Percentiles rank a stretch among this genome's conserved stretches.
Evolutionary conservation across 2,888 invertebrate genomes (phyloP).

Genomic region (Dioctria linearis): DNA sequence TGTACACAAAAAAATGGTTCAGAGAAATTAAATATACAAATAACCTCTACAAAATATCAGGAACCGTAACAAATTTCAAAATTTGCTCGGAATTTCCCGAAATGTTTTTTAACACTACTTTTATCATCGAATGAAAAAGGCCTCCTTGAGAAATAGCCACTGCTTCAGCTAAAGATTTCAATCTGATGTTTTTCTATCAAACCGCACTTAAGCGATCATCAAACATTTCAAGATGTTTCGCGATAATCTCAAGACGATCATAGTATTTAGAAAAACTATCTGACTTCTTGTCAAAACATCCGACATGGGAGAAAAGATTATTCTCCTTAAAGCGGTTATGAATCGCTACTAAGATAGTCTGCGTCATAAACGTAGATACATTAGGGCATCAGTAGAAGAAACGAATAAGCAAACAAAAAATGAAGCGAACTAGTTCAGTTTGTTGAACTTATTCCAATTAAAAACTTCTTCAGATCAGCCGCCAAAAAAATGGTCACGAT

Average conservation of each 20-base stretch:
- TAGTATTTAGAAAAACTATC: neutral
- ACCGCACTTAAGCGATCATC: conserved; percentile 30
- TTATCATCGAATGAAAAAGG: too few species aligned
- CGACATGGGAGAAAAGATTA: neutral
- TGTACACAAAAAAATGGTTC: too few species aligned
- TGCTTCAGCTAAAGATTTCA: conserved; percentile 10
- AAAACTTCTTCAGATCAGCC: conserved; percentile 24
- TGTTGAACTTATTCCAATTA: conserved; percentile 41
- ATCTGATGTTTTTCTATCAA: conserved; percentile 5
- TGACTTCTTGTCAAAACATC: conserved; percentile 31
- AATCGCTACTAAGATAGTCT: neutral
- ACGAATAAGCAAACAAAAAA: neutral
- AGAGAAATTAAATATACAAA: too few species aligned
- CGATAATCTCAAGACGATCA: conserved; percentile 1
- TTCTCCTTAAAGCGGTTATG: conserved; percentile 22
- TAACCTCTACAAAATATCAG: too few species aligned
- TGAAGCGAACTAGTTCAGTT: neutral
- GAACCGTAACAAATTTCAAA: conserved; percentile 18
- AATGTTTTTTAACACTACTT: neutral
- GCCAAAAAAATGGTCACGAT: conserved; percentile 47
- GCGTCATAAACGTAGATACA: conserved; percentile 7
- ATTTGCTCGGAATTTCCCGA: conserved; percentile 20
- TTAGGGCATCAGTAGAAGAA: too few species aligned
- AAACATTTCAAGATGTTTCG: conserved; percentile 24
- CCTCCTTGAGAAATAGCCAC: too few species aligned